Evolutionary conservation across 1,140 invertebrate genomes (phyloP), one percentile per base, ranked within the genome.

Genomic region (Trichonephila clavipes): DNA sequence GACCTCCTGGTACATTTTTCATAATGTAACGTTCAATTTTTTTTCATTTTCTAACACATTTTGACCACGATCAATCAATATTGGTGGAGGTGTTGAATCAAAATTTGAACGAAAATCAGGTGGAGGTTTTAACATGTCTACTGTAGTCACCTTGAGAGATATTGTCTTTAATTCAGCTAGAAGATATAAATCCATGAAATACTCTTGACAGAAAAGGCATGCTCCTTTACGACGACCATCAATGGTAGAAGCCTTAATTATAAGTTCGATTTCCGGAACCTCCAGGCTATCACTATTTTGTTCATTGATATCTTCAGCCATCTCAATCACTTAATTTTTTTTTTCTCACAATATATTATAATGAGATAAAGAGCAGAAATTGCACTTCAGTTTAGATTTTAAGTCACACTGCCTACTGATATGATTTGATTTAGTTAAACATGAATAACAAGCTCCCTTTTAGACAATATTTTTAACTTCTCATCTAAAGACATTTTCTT

Each of bases 181-280:
- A 34, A 99, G 96, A 95, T 99, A 99, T 87, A 99, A 96, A 95
- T 99, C 99, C 99, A 99, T 99, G 96, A 99, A 99, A 96, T 99
- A 99, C 96, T 99, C 99, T 95, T 99, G 99, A 95, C 99, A 99
- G 96, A 99, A 99, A 14, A 99, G 97, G 95, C 98, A 99, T 7
- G 99, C 99, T 83, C 99, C 99, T 96, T 99, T 99, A 94, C 99
- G 97, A 94, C 98, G 97, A 1, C 98, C 98, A 96, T 99, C 99
- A 95, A 99, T 99, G 69, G 98, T 99, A 8, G 98, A 99, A 86
- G 99, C 98, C 98, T 99, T 97, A 94, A 97, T 97, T 95, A 98
- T 97, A 94, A 97, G 96, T 95, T 97, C 97, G 95, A 97, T 97
- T 96, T 97, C 97, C 81, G 97, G 97, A 94, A 97, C 97, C 95